Conservation (phyloP, 37 sponge, comb jelly and placozoan genomes). For the Amphimedon queenslandica region DNA sequence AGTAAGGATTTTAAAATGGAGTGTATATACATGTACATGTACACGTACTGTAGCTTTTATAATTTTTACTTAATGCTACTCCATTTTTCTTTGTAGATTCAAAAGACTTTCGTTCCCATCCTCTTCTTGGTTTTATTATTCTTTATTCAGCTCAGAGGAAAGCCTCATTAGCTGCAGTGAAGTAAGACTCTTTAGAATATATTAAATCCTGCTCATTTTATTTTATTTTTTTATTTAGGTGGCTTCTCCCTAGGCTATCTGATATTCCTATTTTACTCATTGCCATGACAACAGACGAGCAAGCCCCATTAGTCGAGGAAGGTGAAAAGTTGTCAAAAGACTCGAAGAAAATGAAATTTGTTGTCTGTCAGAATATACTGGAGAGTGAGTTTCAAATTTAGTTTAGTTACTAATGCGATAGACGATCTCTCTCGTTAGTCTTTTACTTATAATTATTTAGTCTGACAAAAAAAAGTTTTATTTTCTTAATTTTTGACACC, state of each 20-base stretch:
- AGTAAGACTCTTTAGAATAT: conserved; percentile 12
- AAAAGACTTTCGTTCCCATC: background rate
- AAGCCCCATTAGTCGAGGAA: conserved; percentile 27
- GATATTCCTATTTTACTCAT: conserved; percentile 28
- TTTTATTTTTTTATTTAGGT: conserved; percentile 15
- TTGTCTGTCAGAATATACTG: conserved; percentile 12
- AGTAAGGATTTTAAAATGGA: conserved; percentile 24
- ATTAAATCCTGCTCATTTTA: background rate
- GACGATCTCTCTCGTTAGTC: too few relatives aligned
- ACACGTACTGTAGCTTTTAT: background rate
- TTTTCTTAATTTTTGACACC: too few relatives aligned
- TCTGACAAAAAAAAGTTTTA: too few relatives aligned
- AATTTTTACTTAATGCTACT: background rate
- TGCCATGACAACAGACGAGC: conserved; percentile 24
- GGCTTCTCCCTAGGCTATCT: conserved; percentile 34
- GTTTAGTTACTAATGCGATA: too few relatives aligned
- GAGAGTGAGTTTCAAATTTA: too few relatives aligned
- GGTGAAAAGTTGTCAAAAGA: conserved; percentile 32
- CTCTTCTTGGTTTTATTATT: conserved; percentile 37
- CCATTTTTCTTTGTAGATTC: conserved; percentile 21
- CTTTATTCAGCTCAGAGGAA: conserved; percentile 46
- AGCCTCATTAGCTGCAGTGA: conserved; percentile 43
- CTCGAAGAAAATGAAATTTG: background rate
- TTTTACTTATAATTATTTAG: too few relatives aligned
- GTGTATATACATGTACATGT: background rate